Evolutionary conservation across 2,113 vertebrate genomes (phyloP), one percentile per base, ranked within the genome.

Genomic region (Notiomystis cincta): DNA sequence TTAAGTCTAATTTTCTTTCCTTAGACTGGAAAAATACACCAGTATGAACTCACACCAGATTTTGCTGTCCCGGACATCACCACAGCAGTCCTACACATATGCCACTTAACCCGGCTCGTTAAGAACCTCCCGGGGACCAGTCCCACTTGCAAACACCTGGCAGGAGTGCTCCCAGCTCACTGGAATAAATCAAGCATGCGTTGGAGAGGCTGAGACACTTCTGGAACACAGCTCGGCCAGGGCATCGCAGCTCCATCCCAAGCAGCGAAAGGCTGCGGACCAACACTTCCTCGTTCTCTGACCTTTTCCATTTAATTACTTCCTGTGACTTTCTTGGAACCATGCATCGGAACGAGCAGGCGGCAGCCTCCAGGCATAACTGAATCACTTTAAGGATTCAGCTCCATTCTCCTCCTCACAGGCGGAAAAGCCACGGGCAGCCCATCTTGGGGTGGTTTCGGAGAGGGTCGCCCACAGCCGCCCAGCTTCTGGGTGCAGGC

Each of bases 231-330:
- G 48, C 84, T 21, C 0, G 2, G 48, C 37, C 72, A 35, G 33
- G 87, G 70, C 87, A 66, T 54, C 58, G n/a, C 30, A 17, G 80
- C 96, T 96, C 83, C 95, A 94, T 95, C 90, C 96, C 86, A 38
- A 95, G 88, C 73, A 95, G 96, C 40, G 1, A 91, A 84, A 96
- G 90, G 91, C 94, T 87, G 78, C 65, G 45, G 92, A 98, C 95
- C 97, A 92, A 96, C 96, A 97, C 97, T 98, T 98, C 97, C 98
- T 97, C 95, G 95, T 98, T 97, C 97, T 89, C 96, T 98, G 98
- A 98, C 98, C 98, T 98, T 97, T 97, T 96, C 95, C 87, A 97
- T 96, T 98, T 98, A 98, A 98, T 98, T 98, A 98, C 98, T 98
- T 98, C 98, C 98, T 98, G 97, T 96, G 97, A 98, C 98, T 98